Percentiles rank a stretch among this genome's conserved stretches.
Conservation (phyloP, 2,113 vertebrate genomes). For the Epinephelus lanceolatus region DNA sequence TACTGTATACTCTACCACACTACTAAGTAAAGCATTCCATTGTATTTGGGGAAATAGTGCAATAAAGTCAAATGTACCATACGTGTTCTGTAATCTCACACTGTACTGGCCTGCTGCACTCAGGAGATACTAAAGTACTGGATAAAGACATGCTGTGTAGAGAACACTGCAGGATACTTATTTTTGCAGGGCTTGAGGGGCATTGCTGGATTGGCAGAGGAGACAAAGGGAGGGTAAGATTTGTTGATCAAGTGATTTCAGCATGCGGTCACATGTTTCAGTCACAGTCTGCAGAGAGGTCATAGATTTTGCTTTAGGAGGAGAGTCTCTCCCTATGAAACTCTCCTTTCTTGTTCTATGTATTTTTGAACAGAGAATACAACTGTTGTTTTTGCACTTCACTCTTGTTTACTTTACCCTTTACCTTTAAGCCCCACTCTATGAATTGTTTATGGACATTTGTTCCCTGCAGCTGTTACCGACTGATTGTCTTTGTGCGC, state of each 20-base stretch:
- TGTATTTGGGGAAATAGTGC: conserved; percentile 31
- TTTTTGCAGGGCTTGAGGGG: conserved; percentile 16
- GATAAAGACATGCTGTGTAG: conserved; percentile 6
- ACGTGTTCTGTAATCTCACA: conserved; percentile 12
- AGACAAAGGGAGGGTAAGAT: conserved; percentile 1
- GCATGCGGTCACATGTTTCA: background rate
- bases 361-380: conserved; percentile 33
- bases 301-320: background rate
- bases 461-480: conserved; percentile 12
- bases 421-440: conserved; percentile 1
- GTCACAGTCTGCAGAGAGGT: conserved; percentile 1
- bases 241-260: conserved; percentile 28
- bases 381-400: background rate
- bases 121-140: background rate
- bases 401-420: conserved; percentile 34
- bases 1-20: background rate
- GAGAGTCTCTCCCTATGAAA: background rate
- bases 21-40: conserved; percentile 18
- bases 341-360: background rate
- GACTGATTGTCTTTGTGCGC: conserved; percentile 2
- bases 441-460: conserved; percentile 43
- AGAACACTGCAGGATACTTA: conserved; percentile 23
- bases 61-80: conserved; percentile 55
- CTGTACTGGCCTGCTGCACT: background rate
- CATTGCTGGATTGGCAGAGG: conserved; percentile 1